Percentiles rank a stretch among this genome's conserved stretches.
Evolutionary conservation across 2,113 vertebrate genomes (phyloP).

Genomic region (Monopterus albus): DNA sequence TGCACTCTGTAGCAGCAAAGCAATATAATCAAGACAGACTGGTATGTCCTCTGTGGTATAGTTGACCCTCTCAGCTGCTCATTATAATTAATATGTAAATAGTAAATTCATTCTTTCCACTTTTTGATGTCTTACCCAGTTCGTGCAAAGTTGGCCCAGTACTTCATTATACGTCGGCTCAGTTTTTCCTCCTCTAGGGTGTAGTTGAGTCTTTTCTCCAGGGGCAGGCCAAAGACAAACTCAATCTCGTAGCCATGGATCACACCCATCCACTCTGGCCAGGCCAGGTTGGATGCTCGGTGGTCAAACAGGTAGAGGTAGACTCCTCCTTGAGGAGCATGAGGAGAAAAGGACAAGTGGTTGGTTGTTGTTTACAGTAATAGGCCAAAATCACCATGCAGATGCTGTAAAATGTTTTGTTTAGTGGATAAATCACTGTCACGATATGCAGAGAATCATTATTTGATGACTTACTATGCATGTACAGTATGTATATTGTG

Average conservation of each 20-base stretch:
- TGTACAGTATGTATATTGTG: too few relatives aligned
- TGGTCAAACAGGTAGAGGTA: constrained; percentile 92
- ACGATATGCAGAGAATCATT: too few relatives aligned
- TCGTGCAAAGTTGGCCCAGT: constrained; percentile 94
- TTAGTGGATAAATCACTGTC: too few relatives aligned
- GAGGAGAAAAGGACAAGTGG: background rate
- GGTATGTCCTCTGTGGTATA: background rate
- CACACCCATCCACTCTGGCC: constrained; percentile 96
- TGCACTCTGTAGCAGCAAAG: background rate
- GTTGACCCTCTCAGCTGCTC: background rate
- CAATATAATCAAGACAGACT: background rate
- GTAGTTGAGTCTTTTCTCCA: constrained; percentile 89
- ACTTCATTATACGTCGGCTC: constrained; percentile 90
- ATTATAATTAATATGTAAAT: background rate
- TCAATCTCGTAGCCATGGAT: constrained; percentile 96
- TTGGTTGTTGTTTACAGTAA: too few relatives aligned
- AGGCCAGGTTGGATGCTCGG: constrained; percentile 89
- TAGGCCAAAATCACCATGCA: background rate
- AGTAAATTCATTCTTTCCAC: background rate
- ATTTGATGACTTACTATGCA: too few relatives aligned
- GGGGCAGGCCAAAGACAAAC: constrained; percentile 92
- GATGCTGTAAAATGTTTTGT: background rate
- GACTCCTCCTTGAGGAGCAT: constrained; percentile 65
- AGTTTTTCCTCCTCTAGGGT: constrained; percentile 87
- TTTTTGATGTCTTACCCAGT: constrained; percentile 75